Base-by-base conservation (phyloP, 2,797 vertebrate species). In the Manis pentadactyla region DNA sequence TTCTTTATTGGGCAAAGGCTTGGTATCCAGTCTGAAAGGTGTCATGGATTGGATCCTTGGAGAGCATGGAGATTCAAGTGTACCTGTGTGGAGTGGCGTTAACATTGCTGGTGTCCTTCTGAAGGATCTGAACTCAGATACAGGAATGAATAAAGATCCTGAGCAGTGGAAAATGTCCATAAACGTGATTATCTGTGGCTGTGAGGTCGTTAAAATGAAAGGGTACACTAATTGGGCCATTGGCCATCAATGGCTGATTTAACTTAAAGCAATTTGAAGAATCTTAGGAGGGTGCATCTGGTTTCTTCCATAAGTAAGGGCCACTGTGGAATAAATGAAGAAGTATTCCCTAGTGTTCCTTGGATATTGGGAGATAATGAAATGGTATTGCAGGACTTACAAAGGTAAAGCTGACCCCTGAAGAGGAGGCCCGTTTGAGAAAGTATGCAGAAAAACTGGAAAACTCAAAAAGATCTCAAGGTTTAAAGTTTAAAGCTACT, bases 31-130 rank as follows among this genome's bases (percentile, higher is more conserved):
- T 98, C 99, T 4, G 98, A 98, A 84, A 99, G 99, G 98, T 99
- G 99, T 97, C 98, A 99, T 1, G 98, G 98, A 91, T 99, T 46
- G 98, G 99, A 98, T 99, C 94, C 73, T 99, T 7, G 99, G 99
- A 64, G 99, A 99, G 97, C 99, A 99, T 0, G 99, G 99, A 87
- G 99, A 99, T 98, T 99, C 98, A 73, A 99, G 98, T 39, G 99
- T 99, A 94, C 99, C 99, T 2, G 99, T 99, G 87, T 99, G 99
- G 99, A 99, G 99, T 2, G 99, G 99, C 0, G 99, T 99, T 63
- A 99, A 99, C 0, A 98, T 99, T 83, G 99, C 99, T 39, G 99
- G 99, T 0, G 99, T 99, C 87, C 98, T 98, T 86, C 99, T 99
- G 96, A 99, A 99, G 97, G 69, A 34, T 51, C 98, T 99, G 92